Conservation (phyloP, 2,113 vertebrate species). For the Sinocyclocheilus anshuiensis region DNA sequence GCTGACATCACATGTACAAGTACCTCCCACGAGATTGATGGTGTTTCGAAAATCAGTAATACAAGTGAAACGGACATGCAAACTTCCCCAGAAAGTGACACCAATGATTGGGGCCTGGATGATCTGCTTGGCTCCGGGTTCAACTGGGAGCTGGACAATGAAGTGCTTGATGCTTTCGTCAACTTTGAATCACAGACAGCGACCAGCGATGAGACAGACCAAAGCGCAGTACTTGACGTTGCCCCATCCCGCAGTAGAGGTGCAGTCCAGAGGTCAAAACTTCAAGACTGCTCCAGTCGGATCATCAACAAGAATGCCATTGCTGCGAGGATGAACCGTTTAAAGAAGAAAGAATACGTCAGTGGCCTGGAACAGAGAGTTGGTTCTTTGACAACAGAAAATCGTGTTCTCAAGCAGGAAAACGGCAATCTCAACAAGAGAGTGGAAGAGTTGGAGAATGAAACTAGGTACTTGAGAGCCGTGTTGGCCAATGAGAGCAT, state of each 20-base stretch:
- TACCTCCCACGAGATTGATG: constrained; percentile 51
- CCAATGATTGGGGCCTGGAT: constrained; percentile 64
- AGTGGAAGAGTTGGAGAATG: constrained; percentile 90
- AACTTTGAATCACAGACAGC: constrained; percentile 46
- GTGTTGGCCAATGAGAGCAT: constrained; percentile 96
- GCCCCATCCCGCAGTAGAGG: constrained; percentile 42
- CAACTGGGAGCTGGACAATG: constrained; percentile 68
- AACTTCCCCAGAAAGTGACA: constrained; percentile 56
- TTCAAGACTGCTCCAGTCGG: constrained; percentile 55
- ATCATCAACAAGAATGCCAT: constrained; percentile 81
- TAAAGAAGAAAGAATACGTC: constrained; percentile 94
- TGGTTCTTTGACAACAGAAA: constrained; percentile 83
- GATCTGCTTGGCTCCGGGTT: constrained; percentile 69
- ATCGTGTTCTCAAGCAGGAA: constrained; percentile 83
- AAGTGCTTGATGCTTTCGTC: constrained; percentile 54
- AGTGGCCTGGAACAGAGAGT: constrained; percentile 85
- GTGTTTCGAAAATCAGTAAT: constrained; percentile 46
- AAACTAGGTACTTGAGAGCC: constrained; percentile 92
- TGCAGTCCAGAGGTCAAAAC: constrained; percentile 47
- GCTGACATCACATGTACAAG: constrained; percentile 35
- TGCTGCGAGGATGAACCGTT: constrained; percentile 88
- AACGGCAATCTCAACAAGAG: constrained; percentile 84
- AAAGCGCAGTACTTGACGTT: constrained; percentile 46
- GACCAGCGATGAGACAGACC: constrained; percentile 38
- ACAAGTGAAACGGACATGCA: constrained; percentile 9